Evolutionary conservation across 37 sponge, comb jelly and placozoan genomes (phyloP).

Genomic region (Hexactinellida sp.): DNA sequence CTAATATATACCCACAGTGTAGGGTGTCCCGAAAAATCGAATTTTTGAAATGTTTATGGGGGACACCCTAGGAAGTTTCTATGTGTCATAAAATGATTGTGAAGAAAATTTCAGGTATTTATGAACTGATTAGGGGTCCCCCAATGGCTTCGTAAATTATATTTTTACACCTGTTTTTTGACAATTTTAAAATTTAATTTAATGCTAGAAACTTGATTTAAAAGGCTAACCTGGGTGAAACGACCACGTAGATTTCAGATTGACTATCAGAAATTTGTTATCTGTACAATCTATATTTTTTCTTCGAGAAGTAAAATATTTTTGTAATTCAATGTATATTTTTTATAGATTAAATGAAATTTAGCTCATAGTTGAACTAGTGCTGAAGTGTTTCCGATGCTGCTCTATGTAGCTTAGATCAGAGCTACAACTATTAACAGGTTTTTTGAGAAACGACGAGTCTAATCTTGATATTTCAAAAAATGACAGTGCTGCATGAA

Average conservation of each 20-base stretch:
- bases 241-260: conserved; percentile 12
- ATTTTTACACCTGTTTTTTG: conserved; percentile 12
- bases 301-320: conserved; percentile 3
- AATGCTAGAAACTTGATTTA: not conserved
- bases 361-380: conserved; percentile 15
- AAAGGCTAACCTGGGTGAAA: conserved; percentile 2
- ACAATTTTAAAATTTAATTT: not conserved
- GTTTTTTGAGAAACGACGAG: conserved; percentile 15
- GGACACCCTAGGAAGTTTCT: conserved; percentile 12
- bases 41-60: conserved; percentile 11
- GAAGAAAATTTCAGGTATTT: conserved; percentile 14
- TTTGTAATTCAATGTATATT: conserved; percentile 14
- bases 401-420: conserved; percentile 18
- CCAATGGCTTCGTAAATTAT: conserved; percentile 12
- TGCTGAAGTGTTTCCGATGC: conserved; percentile 10
- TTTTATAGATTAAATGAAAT: conserved; percentile 10
- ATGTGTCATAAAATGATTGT: conserved; percentile 12
- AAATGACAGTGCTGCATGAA: conserved; percentile 17
- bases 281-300: conserved; percentile 5
- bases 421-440: conserved; percentile 4
- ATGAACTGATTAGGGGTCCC: conserved; percentile 17
- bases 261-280: conserved; percentile 10
- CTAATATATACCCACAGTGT: too few relatives aligned
- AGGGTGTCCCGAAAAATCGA: conserved; percentile 13
- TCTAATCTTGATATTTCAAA: conserved; percentile 10